Evolutionary conservation across 2,888 invertebrate genomes (phyloP), one percentile per base, ranked within the genome.

Genomic region (Drosophila paracracens): DNA sequence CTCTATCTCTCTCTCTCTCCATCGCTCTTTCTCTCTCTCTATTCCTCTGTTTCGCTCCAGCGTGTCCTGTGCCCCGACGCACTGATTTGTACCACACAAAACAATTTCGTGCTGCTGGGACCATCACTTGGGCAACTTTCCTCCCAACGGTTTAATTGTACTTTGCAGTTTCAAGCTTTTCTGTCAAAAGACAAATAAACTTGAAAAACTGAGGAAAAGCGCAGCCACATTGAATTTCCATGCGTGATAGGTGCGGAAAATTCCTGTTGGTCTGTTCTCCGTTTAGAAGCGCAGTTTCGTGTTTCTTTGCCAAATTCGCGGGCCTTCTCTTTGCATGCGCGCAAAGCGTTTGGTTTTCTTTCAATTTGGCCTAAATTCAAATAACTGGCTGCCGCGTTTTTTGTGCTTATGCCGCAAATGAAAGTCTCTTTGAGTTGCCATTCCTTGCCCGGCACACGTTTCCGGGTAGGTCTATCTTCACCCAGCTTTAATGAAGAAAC

Each of bases 81-180:
- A 74, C 64, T 74, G 74, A 77, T 72, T 76, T 80, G 65, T 68
- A 59, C 77, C 71, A 65, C 71, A 65, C 69, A 68, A 79, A 78
- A 78, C 78, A 71, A 79, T 74, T 78, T 74, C 36, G 33, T 63
- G 60, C 71, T 68, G 63, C 51, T 52, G 79, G 68, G 78, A 74
- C 67, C 74, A 70, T 60, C 78, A 71, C 75, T 78, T 78, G 78
- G 71, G 61, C 56, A 79, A 78, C 59, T 78, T 78, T 53, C 48
- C 43, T 86, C 86, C 88, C 86, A 73, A 70, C 71, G 86, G 83
- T 60, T 87, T 88, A 86, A 87, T 87, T 88, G 87, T 83, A 81
- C 84, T 83, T 88, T 73, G n/a, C 74, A 81, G 70, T 66, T 80
- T 51, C 69, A 65, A 70, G 70, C 70, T 57, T 16, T 56, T 65